Conservation (phyloP, 2,113 vertebrate genomes). For the Chauna torquata region DNA sequence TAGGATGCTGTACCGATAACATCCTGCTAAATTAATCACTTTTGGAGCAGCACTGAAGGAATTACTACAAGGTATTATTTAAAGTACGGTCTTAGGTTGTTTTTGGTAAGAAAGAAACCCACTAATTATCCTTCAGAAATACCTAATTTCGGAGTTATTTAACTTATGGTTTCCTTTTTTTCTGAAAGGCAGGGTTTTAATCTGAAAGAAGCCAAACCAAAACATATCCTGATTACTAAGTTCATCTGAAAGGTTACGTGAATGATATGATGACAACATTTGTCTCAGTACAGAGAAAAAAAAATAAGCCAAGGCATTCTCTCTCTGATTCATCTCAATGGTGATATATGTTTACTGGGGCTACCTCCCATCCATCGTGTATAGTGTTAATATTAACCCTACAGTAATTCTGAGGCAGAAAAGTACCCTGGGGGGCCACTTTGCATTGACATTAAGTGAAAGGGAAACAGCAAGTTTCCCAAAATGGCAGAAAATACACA, state of each 20-base stretch:
- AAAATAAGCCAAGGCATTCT: background rate
- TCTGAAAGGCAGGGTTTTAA: slow-evolving; percentile 50
- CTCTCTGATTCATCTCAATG: background rate
- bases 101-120: slow-evolving; percentile 51
- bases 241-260: slow-evolving; percentile 55
- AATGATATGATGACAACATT: slow-evolving; percentile 31
- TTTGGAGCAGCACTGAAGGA: background rate
- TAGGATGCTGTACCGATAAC: background rate
- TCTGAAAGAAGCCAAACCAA: slow-evolving; percentile 56
- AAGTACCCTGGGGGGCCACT: background rate
- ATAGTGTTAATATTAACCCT: background rate
- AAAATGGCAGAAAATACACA: background rate
- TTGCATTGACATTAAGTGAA: background rate
- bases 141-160: slow-evolving; percentile 61
- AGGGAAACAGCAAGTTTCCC: background rate
- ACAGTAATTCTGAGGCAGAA: background rate
- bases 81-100: background rate
- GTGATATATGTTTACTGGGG: background rate
- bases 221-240: slow-evolving; percentile 51
- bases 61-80: slow-evolving; percentile 39
- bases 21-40: background rate
- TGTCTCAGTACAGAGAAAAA: background rate
- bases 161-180: slow-evolving; percentile 58
- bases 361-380: background rate
- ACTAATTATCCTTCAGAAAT: slow-evolving; percentile 61